phyloP scores from a whole-genome alignment of 2,888 invertebrate species.

The Anoplius nigerrimus region DNA sequence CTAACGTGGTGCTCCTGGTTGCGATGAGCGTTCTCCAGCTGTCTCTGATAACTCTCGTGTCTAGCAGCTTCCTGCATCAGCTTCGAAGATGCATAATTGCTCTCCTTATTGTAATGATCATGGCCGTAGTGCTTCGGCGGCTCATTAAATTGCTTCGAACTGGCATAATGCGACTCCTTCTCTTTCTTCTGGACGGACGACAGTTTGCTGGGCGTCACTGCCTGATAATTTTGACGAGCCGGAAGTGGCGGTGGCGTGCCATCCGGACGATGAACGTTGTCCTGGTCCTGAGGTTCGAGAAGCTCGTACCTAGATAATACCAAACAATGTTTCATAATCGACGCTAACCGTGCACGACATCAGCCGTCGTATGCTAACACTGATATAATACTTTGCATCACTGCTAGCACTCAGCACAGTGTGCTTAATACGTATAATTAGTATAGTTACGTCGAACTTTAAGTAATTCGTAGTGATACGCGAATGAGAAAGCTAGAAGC shows the following conservation, averaged over 20 bases:
- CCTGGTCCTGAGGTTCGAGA: constrained; percentile 75
- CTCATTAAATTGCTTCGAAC: constrained; percentile 57
- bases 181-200: constrained; percentile 63
- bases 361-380: too few relatives aligned
- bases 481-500: too few relatives aligned
- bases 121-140: constrained; percentile 63
- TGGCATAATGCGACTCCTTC: constrained; percentile 65
- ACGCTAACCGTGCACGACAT: too few relatives aligned
- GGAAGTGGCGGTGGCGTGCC: constrained; percentile 78
- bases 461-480: not conserved
- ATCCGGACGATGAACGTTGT: constrained; percentile 65
- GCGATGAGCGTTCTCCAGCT: constrained; percentile 71
- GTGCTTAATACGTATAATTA: not conserved
- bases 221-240: constrained; percentile 71
- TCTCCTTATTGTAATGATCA: constrained; percentile 67
- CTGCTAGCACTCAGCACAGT: not conserved
- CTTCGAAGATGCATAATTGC: constrained; percentile 68
- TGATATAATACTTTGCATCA: too few relatives aligned
- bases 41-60: constrained; percentile 70
- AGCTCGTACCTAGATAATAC: constrained; percentile 75
- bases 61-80: constrained; percentile 64
- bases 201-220: constrained; percentile 57
- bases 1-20: constrained; percentile 56
- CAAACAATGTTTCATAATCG: not conserved
- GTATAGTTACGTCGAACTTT: not conserved